These are phyloP conservation scores for Fistularia commersonii DNA, from an alignment of 2,797 vertebrate species.

Conservation along the genomic window DNA sequence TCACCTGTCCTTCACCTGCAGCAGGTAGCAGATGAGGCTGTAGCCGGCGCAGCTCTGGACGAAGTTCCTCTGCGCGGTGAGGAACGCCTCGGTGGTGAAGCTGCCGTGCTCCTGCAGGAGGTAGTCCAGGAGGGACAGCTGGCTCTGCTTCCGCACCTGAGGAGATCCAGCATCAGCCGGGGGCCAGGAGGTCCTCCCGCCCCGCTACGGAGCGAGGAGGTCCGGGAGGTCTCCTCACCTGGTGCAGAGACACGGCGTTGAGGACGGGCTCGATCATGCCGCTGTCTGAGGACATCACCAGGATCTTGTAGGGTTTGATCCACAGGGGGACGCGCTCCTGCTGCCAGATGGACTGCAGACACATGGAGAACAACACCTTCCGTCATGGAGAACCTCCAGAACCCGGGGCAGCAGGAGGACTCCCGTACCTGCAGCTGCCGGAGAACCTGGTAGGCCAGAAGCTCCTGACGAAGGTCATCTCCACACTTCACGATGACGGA, in stretches of 20 bases:
- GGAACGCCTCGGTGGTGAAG: slow-evolving; percentile 86
- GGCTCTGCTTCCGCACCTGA: slow-evolving; percentile 96
- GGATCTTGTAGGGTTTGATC: slow-evolving; percentile 96
- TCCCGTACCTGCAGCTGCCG: slow-evolving; percentile 95
- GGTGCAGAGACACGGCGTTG: slow-evolving; percentile 94
- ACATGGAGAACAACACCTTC: too few relatives aligned
- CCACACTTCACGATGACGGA: slow-evolving; percentile 97
- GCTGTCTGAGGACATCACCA: slow-evolving; percentile 92
- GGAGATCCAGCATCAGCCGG: too few relatives aligned
- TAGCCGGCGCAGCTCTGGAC: slow-evolving; percentile 94
- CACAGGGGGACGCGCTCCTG: slow-evolving; percentile 91
- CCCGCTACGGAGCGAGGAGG: too few relatives aligned
- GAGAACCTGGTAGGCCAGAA: slow-evolving; percentile 91
- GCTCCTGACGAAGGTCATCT: slow-evolving; percentile 92
- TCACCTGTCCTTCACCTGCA: slow-evolving; percentile 97
- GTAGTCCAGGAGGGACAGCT: slow-evolving; percentile 88
- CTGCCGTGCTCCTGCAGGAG: slow-evolving; percentile 89
- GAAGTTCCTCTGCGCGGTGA: slow-evolving; percentile 88
- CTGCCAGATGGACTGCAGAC: slow-evolving; percentile 94
- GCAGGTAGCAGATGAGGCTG: slow-evolving; percentile 93
- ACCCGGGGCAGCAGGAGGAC: too few relatives aligned
- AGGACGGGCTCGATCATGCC: slow-evolving; percentile 97
- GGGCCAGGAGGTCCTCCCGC: too few relatives aligned
- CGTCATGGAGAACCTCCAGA: too few relatives aligned
- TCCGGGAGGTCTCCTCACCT: too few relatives aligned